These are phyloP conservation scores for Hoplostethus mediterraneus DNA, from an alignment of 2,797 vertebrate genomes.

Conservation along the genomic window DNA sequence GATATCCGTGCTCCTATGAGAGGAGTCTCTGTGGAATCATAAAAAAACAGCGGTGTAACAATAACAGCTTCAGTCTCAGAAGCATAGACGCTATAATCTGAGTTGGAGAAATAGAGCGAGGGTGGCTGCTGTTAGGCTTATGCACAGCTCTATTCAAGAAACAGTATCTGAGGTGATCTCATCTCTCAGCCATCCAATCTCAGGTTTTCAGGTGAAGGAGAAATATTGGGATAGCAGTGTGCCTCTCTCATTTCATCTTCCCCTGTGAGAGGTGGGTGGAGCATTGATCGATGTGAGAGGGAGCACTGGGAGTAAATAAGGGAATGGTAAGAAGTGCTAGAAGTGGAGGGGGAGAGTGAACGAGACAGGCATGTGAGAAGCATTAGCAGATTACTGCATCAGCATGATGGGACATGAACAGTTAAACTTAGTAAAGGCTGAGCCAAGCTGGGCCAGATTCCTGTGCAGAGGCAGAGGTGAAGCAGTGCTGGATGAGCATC, in stretches of 20 bases:
- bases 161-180: conserved; percentile 50
- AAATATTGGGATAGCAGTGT: conserved; percentile 51
- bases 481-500: not conserved
- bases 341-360: conserved; percentile 51
- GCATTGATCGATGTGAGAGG: not conserved
- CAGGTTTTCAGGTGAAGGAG: conserved; percentile 46
- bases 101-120: conserved; percentile 13
- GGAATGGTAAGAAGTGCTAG: conserved; percentile 37
- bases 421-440: conserved; percentile 32
- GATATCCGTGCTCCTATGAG: conserved; percentile 45
- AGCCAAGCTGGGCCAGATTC: conserved; percentile 34
- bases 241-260: conserved; percentile 33
- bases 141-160: not conserved
- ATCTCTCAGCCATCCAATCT: conserved; percentile 47
- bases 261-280: conserved; percentile 30
- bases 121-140: conserved; percentile 19
- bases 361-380: conserved; percentile 75
- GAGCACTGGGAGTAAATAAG: conserved; percentile 20
- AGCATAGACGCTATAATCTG: conserved; percentile 30
- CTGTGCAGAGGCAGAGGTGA: conserved; percentile 13
- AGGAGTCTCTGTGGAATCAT: conserved; percentile 51
- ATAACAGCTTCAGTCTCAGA: conserved; percentile 46
- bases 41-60: conserved; percentile 60
- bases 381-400: conserved; percentile 76
- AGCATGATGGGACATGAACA: conserved; percentile 80